Conservation (phyloP, 64 coral and sea anemone species). For the Porites australiensis region DNA sequence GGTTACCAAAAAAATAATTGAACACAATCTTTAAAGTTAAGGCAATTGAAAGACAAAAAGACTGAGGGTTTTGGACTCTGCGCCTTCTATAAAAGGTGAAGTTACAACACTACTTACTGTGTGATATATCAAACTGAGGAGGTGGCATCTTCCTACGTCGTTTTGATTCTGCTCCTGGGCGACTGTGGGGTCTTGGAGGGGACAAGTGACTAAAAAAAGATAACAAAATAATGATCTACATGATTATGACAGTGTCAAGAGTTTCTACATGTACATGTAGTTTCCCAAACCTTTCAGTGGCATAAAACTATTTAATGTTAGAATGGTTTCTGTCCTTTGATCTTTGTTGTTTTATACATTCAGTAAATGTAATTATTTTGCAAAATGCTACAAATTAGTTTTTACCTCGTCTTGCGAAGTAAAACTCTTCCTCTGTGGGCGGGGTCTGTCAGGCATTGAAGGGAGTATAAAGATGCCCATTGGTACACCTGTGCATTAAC, state of each 20-base stretch:
- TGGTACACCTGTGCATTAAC: conserved; percentile 62
- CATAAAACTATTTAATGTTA: no score
- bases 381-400: background rate
- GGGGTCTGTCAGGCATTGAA: conserved; percentile 76
- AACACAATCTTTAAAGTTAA: no score
- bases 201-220: background rate
- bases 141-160: conserved; percentile 71
- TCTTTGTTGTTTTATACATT: no score
- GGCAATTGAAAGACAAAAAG: no score
- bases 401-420: conserved; percentile 82
- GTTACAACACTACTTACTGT: background rate
- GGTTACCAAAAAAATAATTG: no score
- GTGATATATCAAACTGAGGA: conserved; percentile 17
- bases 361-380: no score
- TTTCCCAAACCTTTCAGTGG: no score
- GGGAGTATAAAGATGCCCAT: conserved; percentile 85
- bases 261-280: no score
- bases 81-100: background rate
- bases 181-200: background rate
- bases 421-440: conserved; percentile 61
- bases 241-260: no score
- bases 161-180: conserved; percentile 63
- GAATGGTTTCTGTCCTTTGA: no score
- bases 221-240: background rate
- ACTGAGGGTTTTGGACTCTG: no score